phyloP scores from a whole-genome alignment of 2,797 vertebrate genomes.

The Antrozous pallidus region DNA sequence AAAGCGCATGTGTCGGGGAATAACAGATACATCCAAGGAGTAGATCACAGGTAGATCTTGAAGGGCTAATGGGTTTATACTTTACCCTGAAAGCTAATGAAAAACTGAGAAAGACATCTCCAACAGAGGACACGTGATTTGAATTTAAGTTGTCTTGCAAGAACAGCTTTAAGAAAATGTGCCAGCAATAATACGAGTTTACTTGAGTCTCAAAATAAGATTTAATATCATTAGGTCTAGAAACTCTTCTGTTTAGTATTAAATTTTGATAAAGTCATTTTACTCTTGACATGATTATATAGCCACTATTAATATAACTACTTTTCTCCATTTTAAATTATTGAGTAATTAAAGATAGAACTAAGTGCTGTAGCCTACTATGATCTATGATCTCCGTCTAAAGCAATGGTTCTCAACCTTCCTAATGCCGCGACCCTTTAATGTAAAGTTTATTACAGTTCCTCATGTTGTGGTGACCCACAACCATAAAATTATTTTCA shows the following conservation, averaged over 20 bases:
- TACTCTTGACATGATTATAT: background rate
- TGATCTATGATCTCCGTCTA: background rate
- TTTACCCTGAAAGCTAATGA: background rate
- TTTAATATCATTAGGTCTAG: background rate
- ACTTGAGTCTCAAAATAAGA: background rate
- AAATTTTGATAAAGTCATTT: constrained; percentile 5
- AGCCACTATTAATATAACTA: background rate
- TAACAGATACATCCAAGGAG: background rate
- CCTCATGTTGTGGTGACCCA: no score
- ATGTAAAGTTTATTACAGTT: no score
- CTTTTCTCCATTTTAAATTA: background rate
- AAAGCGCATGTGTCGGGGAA: background rate
- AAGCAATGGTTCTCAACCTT: no score
- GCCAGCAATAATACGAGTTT: background rate
- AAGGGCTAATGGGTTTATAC: background rate
- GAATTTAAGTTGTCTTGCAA: background rate
- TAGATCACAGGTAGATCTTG: background rate
- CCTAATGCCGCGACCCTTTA: no score
- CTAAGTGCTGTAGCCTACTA: background rate
- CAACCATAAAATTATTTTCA: no score
- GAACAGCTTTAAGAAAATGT: no score
- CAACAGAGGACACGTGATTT: background rate
- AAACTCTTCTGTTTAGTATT: background rate
- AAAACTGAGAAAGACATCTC: background rate
- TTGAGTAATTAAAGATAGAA: background rate